Evolutionary conservation across 1,140 invertebrate genomes (phyloP), one percentile per base, ranked within the genome.

Genomic region (Odontomachus brunneus): DNA sequence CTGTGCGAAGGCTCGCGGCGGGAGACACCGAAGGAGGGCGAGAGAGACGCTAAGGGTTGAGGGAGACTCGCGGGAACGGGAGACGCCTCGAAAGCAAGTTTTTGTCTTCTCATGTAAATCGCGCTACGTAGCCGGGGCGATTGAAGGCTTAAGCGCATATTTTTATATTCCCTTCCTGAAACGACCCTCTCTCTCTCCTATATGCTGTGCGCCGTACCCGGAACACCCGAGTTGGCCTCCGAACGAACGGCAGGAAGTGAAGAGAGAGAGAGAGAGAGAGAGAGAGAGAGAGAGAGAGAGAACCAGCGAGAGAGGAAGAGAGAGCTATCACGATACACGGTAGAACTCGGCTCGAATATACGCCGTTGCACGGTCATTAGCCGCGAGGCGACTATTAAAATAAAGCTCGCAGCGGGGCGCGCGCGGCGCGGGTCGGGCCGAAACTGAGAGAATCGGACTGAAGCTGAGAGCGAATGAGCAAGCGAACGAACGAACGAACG

Each of bases 31-130:
- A 33, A n/a, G n/a, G n/a, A n/a, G n/a, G n/a, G n/a, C n/a, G 33
- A 85, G 83, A 60, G 74, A 38, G 7, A 15, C 26, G 48, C 49
- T 48, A 22, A 24, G 38, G 53, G 33, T n/a, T 48, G 49, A 53
- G 67, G 11, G 53, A 76, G 49, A 76, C 62, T 67, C 74, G 44
- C 22, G 49, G 33, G 57, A 26, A 29, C 15, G 24, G 48, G 65
- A 71, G 71, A 59, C 75, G 82, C 87, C 78, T 89, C 72, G 84
- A 87, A 90, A 86, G 84, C 84, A 87, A 87, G 85, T 85, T 90
- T 90, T 91, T 91, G 87, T 90, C 89, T 91, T 89, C 88, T 87
- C 89, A 88, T 91, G 89, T 91, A 91, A 91, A 91, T 91, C 86
- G 88, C 84, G 81, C 38, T 44, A 84, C 81, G 84, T 80, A 81